Evolutionary conservation across 2,888 invertebrate genomes (phyloP).

Genomic region (Tiliacea aurago): DNA sequence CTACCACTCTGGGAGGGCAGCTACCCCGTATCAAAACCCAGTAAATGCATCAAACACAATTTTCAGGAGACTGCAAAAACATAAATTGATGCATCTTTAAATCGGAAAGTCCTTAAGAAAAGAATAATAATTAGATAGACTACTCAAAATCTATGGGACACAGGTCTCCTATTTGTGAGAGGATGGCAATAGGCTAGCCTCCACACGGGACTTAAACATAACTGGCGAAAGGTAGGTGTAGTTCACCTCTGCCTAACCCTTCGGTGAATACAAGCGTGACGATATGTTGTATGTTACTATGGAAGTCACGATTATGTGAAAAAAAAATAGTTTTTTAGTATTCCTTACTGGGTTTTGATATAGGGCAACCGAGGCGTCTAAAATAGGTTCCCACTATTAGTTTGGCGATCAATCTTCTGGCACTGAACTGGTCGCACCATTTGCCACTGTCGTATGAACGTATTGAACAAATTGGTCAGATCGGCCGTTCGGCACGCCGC

Average conservation of each 20-base stretch:
- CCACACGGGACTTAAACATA: too few species aligned
- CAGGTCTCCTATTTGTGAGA: too few species aligned
- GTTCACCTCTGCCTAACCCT: background rate
- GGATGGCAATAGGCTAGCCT: too few species aligned
- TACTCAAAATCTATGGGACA: too few species aligned
- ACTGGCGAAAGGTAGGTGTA: background rate
- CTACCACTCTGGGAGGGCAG: background rate
- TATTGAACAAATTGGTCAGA: slow-evolving; percentile 64
- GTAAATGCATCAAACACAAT: background rate
- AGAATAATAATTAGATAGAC: background rate
- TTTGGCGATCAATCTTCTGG: slow-evolving; percentile 56
- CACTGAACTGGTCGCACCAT: slow-evolving; percentile 51
- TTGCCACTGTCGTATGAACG: slow-evolving; percentile 55
- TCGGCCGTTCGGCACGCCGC: slow-evolving; percentile 47
- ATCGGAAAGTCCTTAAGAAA: too few species aligned
- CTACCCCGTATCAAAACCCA: background rate
- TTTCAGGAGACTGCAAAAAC: too few species aligned
- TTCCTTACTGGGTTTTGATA: background rate
- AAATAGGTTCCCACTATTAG: slow-evolving; percentile 15
- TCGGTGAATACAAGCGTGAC: background rate
- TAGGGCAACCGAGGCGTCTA: background rate
- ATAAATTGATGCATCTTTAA: too few species aligned
- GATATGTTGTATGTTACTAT: background rate
- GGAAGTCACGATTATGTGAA: background rate
- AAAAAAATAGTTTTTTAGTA: background rate